Evolutionary conservation across 64 coral and sea anemone species (phyloP).

Genomic region (Pocillopora damicornis): DNA sequence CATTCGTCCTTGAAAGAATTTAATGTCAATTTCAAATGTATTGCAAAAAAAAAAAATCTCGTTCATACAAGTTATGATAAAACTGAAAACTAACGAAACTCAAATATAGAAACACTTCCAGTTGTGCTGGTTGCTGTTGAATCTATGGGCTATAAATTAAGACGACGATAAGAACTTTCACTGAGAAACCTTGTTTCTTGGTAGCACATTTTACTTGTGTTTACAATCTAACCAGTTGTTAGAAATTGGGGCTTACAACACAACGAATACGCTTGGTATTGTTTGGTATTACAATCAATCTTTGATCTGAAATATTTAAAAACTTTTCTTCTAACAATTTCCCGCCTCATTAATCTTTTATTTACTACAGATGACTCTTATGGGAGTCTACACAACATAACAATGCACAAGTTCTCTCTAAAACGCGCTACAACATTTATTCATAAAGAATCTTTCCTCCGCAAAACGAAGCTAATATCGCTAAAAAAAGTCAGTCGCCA

Average conservation of each 20-base stretch:
- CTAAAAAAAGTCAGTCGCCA: background rate
- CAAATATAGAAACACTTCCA: background rate
- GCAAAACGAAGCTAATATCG: background rate
- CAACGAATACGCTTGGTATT: no score
- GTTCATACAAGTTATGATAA: background rate
- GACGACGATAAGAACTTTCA: no score
- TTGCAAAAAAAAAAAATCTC: background rate
- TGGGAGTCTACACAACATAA: background rate
- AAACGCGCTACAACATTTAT: background rate
- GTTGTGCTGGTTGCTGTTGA: background rate
- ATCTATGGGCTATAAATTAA: background rate
- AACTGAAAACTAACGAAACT: background rate
- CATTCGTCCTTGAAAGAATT: background rate
- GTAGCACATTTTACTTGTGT: no score
- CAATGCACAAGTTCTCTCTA: background rate
- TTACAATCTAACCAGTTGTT: no score
- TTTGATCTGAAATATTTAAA: background rate
- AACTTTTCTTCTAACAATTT: background rate
- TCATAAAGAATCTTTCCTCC: background rate
- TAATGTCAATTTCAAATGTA: background rate
- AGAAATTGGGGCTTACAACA: no score
- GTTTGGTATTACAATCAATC: no score
- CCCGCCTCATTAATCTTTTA: slow-evolving; percentile 11
- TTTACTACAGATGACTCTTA: background rate
- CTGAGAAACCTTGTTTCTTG: no score